A percentile compares a stretch with the other conserved stretches of the same genome.
These are phyloP conservation scores for Helobdella robusta DNA, from an alignment of 2,888 invertebrate species.

Conservation along the genomic window DNA sequence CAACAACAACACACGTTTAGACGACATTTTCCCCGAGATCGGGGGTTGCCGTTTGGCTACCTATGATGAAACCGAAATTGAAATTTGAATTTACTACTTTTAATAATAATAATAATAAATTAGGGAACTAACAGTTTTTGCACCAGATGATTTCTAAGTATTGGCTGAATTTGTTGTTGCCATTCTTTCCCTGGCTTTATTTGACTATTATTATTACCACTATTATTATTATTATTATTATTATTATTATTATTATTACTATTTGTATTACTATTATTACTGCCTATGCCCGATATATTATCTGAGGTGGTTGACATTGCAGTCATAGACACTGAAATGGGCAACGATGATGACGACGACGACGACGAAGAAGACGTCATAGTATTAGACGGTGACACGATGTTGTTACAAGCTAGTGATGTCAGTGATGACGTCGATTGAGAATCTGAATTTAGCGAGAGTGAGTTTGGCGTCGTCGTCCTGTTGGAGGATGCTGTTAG, in stretches of 20 bases:
- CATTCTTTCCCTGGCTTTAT: constrained; percentile 64
- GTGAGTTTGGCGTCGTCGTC: constrained; percentile 5
- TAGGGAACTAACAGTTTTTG: constrained; percentile 72
- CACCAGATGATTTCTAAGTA: constrained; percentile 94
- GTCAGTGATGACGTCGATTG: constrained; percentile 4
- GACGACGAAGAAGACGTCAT: not conserved
- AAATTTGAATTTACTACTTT: no score
- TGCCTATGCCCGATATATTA: not conserved
- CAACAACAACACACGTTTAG: no score
- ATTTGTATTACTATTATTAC: not conserved
- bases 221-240: not conserved
- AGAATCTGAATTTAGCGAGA: no score
- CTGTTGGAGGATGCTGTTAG: not conserved
- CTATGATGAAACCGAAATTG: no score
- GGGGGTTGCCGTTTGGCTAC: no score
- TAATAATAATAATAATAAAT: no score
- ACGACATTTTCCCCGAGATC: no score
- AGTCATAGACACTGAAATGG: not conserved
- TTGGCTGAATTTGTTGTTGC: constrained; percentile 85
- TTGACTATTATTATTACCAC: not conserved
- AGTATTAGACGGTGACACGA: not conserved
- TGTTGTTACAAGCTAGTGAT: not conserved
- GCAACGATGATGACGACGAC: not conserved
- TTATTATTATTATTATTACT: no score
- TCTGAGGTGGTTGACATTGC: not conserved